Conservation (phyloP, 2,888 invertebrate genomes). For the Bhutanitis thaidina region DNA sequence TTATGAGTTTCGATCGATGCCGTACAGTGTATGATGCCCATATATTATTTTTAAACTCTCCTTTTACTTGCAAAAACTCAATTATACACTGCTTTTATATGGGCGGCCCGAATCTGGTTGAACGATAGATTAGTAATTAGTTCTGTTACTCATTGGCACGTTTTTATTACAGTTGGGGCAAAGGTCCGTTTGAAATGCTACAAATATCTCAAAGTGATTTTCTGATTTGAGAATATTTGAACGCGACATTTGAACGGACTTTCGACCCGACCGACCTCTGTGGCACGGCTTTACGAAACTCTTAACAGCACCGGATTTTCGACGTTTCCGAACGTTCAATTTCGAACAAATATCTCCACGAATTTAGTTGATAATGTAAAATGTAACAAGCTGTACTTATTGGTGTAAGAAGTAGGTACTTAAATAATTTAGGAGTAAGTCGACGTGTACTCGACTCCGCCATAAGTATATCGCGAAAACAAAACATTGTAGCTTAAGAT, state of each 20-base stretch:
- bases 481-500: conserved; percentile 40
- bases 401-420: conserved; percentile 31
- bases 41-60: conserved; percentile 41
- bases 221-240: conserved; percentile 8
- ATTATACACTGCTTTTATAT: conserved; percentile 59
- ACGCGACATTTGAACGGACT: conserved; percentile 20
- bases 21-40: conserved; percentile 69
- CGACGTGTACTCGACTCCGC: conserved; percentile 62
- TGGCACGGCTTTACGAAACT: conserved; percentile 76
- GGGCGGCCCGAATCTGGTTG: conserved; percentile 79
- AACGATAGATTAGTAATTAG: conserved; percentile 34
- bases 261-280: conserved; percentile 38
- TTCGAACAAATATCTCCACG: conserved; percentile 56
- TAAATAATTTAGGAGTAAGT: conserved; percentile 52
- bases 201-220: background rate
- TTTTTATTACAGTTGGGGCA: conserved; percentile 41
- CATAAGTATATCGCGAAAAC: conserved; percentile 66
- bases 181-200: conserved; percentile 28
- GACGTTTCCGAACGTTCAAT: conserved; percentile 44
- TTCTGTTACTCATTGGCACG: conserved; percentile 59
- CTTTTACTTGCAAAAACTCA: conserved; percentile 28
- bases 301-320: conserved; percentile 57
- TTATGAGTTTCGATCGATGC: conserved; percentile 74
- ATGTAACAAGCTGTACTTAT: conserved; percentile 46
- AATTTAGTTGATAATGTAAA: conserved; percentile 54